Base-by-base conservation (phyloP, 1,140 invertebrate genomes). In the Cephus cinctus region DNA sequence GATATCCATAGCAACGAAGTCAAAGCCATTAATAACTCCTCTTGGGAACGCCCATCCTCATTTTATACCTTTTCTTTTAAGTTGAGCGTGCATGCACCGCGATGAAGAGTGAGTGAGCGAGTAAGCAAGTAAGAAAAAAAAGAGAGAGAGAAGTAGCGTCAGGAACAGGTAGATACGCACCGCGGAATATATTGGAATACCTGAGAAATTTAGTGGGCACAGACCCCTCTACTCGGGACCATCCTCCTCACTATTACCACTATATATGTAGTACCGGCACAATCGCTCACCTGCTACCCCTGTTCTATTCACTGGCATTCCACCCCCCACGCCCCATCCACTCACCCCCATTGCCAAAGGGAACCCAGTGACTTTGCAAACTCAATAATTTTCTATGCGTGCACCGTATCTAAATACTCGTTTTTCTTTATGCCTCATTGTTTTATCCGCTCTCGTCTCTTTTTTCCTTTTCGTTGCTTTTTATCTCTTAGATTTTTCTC, bases 1-100 rank as follows among this genome's bases (percentile, higher is more conserved):
- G 71, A 77, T 77, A 77, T 77, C 75, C 72, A 75, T 75, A 75
- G 72, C 71, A 76, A 76, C 69, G 57, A 73, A 75, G 71, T 75
- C 70, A 73, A 75, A 76, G 72, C 70, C 73, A 76, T 76, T 76
- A 76, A 76, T 75, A 76, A 76, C 73, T 76, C 67, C 59, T 56
- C 53, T n/a, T 61, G 67, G 73, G 65, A 75, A 75, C 71, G 70
- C 72, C 74, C 65, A 71, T 71, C 65, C 63, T 71, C 69, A 73
- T 72, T 67, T 75, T 69, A 67, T 73, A 67, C 69, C 74, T 76
- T 76, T 74, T 76, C 71, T 76, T 74, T 75, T 71, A 75, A 76
- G 68, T 73, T 68, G 63, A 69, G 65, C 68, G 68, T 60, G 58
- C 58, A 59, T 59, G 56, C 55, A 59, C 58, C 61, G 63, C 59